Percentiles rank a stretch among this genome's conserved stretches.
Conservation (phyloP, 2,113 vertebrate species). For the Gavialis gangeticus region DNA sequence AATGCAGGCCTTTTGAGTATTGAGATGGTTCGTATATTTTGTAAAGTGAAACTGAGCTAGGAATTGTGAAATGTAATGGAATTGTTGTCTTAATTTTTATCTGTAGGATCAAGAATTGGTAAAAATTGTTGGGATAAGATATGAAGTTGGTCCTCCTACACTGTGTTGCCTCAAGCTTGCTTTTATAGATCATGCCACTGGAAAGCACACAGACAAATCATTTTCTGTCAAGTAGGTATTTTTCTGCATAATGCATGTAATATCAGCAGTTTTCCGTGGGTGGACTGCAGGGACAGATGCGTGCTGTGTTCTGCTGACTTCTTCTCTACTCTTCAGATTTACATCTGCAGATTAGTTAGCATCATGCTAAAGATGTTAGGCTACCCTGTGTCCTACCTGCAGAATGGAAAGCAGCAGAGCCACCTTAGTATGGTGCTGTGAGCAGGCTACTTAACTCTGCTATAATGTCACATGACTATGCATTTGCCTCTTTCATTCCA, state of each 20-base stretch:
- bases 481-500: too few relatives aligned
- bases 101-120: constrained; percentile 97
- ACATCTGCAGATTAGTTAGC: too few relatives aligned
- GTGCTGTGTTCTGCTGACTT: too few relatives aligned
- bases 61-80: neutral
- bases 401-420: too few relatives aligned
- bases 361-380: too few relatives aligned
- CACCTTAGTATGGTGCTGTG: too few relatives aligned
- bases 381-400: too few relatives aligned
- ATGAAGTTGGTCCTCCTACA: constrained; percentile 95
- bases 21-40: neutral
- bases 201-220: constrained; percentile 90
- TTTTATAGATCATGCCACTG: constrained; percentile 91
- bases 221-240: constrained; percentile 93
- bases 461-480: too few relatives aligned
- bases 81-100: neutral
- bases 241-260: neutral
- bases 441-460: too few relatives aligned
- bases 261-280: too few relatives aligned
- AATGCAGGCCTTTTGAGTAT: neutral
- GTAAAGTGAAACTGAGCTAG: neutral
- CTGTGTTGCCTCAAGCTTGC: constrained; percentile 96
- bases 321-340: too few relatives aligned
- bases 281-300: too few relatives aligned
- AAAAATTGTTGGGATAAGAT: constrained; percentile 96